Evolutionary conservation across 2,888 invertebrate species (phyloP), one percentile per base, ranked within the genome.

Genomic region (Ochropleura leucogaster): DNA sequence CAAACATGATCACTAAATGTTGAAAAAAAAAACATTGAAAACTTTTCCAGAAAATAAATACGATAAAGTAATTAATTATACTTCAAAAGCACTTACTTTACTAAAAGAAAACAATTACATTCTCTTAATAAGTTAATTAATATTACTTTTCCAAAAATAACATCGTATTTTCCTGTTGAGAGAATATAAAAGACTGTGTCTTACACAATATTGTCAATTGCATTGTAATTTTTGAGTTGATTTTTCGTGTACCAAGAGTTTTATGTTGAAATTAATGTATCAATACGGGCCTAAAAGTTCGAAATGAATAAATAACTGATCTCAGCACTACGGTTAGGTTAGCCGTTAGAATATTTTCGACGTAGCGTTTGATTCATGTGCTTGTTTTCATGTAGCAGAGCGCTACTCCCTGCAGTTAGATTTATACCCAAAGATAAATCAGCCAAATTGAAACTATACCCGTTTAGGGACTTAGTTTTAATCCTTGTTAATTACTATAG

Each of bases 371-470:
- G 85, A 85, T 84, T 82, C 82, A 85, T 84, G 78, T 63, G 72
- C 68, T 85, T 84, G 85, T 85, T 86, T 86, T 84, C 82, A 82
- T 82, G 74, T 76, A 77, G 72, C 74, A 51, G 75, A 74, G 69
- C 75, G 79, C 49, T 74, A 67, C 79, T 69, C 77, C 74, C 79
- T 82, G 79, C 79, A 82, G 75, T 79, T 76, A 76, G 82, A 85
- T 82, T 85, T 86, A 82, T 74, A 65, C 14, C 59, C 73, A 12
- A 66, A 82, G 73, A 86, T 86, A 79, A 86, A 82, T 82, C 79
- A 79, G 72, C 69, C 18, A 79, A 79, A 79, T 75, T 86, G 73
- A 72, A 77, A 84, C 65, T 68, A 59, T 59, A 84, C 46, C 70
- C 51, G 57, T 60, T 72, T 40, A 60, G 53, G n/a, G 62, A 55